phyloP scores from a whole-genome alignment of 2,888 invertebrate genomes.

The Vandiemenella viatica region DNA sequence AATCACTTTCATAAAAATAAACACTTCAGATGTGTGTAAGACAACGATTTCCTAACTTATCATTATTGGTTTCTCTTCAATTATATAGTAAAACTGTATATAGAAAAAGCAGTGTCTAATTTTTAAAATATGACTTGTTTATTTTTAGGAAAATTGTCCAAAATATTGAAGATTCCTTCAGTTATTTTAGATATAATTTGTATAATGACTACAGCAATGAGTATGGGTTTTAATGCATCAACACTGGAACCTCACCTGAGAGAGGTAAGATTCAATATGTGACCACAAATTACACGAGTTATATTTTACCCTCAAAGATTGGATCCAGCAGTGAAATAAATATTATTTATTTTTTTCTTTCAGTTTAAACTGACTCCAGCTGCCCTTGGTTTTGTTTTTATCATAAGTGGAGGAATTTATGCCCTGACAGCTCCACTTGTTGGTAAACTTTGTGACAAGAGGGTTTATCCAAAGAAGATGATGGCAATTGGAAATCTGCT shows the following conservation, averaged over 20 bases:
- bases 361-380: slow-evolving; percentile 29
- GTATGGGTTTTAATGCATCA: slow-evolving; percentile 36
- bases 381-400: slow-evolving; percentile 29
- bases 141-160: slow-evolving; percentile 9
- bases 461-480: slow-evolving; percentile 41
- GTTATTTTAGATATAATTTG: slow-evolving; percentile 25
- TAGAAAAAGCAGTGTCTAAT: too few species aligned
- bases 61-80: too few species aligned
- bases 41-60: too few species aligned
- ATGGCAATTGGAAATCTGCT: slow-evolving; percentile 24
- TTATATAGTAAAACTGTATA: too few species aligned
- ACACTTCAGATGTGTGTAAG: too few species aligned
- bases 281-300: too few species aligned
- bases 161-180: slow-evolving; percentile 23
- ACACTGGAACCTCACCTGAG: slow-evolving; percentile 38
- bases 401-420: slow-evolving; percentile 31
- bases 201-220: slow-evolving; percentile 25
- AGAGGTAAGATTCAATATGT: slow-evolving; percentile 22
- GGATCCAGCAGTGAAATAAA: too few species aligned
- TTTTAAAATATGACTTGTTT: too few species aligned
- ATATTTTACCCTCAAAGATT: too few species aligned
- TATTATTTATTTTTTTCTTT: not conserved
- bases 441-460: slow-evolving; percentile 30
- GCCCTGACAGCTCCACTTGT: slow-evolving; percentile 30
- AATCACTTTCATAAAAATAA: too few species aligned